Base-by-base conservation (phyloP, 1,140 invertebrate species). In the Calephelis nemesis region DNA sequence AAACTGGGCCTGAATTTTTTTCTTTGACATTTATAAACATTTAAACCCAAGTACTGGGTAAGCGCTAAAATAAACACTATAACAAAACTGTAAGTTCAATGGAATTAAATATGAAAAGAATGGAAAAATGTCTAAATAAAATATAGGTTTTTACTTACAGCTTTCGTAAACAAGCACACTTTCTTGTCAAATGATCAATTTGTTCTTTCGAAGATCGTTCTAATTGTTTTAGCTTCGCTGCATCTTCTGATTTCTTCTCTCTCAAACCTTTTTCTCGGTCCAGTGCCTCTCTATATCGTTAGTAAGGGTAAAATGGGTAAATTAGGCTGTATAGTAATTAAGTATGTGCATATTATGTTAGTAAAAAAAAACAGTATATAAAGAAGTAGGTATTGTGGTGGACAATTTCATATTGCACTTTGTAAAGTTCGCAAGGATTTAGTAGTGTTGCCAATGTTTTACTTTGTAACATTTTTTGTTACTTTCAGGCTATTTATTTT, bases 81-180 rank as follows among this genome's bases (percentile, higher is more conserved):
- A 30, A 30, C 30, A 30, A 30, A 30, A 1, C 30, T 30, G 30
- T 30, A 30, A 30, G 30, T 30, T 19, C 1, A 3, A 30, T 30
- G 30, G 3, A 30, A 30, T 30, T 0, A 30, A 30, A 30, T 4
- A 30, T 30, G 30, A 30, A 30, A 30, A 30, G 30, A 30, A 30
- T 30, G 30, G 30, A 30, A 30, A 30, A 30, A 30, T 30, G 30
- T 30, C 30, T 30, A 30, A 30, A 30, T 30, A 30, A 30, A 30
- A 13, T n/a, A n/a, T 50, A 39, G 49, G 19, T 47, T 8, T 49
- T 15, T 71, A 89, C 92, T 92, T 73, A 92, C 92, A 92, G 88
- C 77, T 92, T 92, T 39, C 89, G 82, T 47, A 92, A 73, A 74
- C 92, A 92, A 13, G 90, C 89, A 64, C 90, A 92, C 67, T 92